Evolutionary conservation across 2,113 vertebrate genomes (phyloP).

Genomic region (Petrocephalus zakoni): DNA sequence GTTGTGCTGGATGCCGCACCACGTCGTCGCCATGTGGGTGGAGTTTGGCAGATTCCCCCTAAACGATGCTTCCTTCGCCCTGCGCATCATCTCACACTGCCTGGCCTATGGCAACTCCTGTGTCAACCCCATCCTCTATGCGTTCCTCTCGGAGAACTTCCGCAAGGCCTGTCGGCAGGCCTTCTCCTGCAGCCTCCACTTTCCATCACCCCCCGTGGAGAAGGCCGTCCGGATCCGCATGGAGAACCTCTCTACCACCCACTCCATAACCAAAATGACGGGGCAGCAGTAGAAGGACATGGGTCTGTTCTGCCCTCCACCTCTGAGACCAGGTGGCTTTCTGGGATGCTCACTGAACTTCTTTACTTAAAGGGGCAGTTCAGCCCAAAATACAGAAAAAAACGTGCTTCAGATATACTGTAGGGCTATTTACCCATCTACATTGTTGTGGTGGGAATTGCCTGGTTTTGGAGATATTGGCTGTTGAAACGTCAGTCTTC

Average conservation of each 20-base stretch:
- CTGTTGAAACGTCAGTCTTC: background rate
- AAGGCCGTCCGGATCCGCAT: slow-evolving; percentile 56
- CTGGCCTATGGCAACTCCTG: slow-evolving; percentile 75
- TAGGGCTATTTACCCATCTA: background rate
- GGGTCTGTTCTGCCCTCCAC: background rate
- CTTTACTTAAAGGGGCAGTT: background rate
- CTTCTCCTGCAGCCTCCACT: slow-evolving; percentile 52
- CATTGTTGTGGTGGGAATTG: background rate
- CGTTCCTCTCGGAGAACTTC: slow-evolving; percentile 77
- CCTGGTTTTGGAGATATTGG: background rate
- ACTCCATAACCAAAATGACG: slow-evolving; percentile 55
- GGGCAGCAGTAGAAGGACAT: background rate
- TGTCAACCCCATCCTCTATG: slow-evolving; percentile 73
- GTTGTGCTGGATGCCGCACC: slow-evolving; percentile 76
- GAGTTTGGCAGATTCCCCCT: slow-evolving; percentile 71
- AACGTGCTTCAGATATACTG: background rate
- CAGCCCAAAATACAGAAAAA: background rate
- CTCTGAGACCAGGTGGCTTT: background rate
- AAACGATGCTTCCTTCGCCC: slow-evolving; percentile 65
- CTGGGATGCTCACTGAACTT: background rate
- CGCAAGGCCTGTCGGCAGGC: slow-evolving; percentile 63
- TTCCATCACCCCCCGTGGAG: slow-evolving; percentile 19
- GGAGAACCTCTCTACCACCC: slow-evolving; percentile 70
- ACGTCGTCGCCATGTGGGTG: slow-evolving; percentile 75
- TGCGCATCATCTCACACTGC: slow-evolving; percentile 70